These are phyloP conservation scores for Syngnathus rostellatus DNA, from an alignment of 2,797 vertebrate genomes.

Conservation along the genomic window DNA sequence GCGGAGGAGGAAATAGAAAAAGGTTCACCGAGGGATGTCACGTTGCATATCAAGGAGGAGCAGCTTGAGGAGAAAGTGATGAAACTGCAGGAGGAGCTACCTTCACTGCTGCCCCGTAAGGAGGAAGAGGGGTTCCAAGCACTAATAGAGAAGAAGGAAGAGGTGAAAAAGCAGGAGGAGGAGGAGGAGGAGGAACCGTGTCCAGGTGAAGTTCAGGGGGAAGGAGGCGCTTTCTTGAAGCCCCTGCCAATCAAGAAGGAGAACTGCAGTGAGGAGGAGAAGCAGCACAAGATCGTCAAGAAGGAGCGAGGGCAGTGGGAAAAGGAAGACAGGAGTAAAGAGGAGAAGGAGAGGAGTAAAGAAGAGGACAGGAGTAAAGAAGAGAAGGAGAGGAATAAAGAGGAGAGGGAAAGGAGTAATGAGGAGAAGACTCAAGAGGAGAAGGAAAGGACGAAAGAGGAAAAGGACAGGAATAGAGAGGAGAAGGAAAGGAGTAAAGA, in stretches of 20 bases:
- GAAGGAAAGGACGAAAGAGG: not conserved
- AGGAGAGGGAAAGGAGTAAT: not conserved
- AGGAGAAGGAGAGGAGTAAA: not conserved
- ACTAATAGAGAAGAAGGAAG: conserved; percentile 17
- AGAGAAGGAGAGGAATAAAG: not conserved
- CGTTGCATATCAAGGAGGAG: conserved; percentile 39
- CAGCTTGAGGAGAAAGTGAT: conserved; percentile 35
- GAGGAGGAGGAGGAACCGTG: conserved; percentile 27
- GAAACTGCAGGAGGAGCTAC: conserved; percentile 21
- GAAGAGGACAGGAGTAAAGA: conserved; percentile 16
- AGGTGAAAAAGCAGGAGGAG: conserved; percentile 18
- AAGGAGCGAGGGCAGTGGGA: not conserved
- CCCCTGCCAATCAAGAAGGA: conserved; percentile 25
- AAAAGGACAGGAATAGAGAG: conserved; percentile 30
- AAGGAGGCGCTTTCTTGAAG: conserved; percentile 24
- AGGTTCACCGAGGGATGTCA: conserved; percentile 12
- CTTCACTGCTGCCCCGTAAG: conserved; percentile 1
- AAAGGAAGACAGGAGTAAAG: conserved; percentile 18
- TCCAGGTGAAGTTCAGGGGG: conserved; percentile 20
- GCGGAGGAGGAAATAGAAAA: conserved; percentile 38
- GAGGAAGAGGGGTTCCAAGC: conserved; percentile 26
- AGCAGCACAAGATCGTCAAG: not conserved
- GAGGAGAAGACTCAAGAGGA: not conserved
- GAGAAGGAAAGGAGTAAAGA: conserved; percentile 50
- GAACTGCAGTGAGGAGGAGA: not conserved